Evolutionary conservation across 2,888 invertebrate genomes (phyloP).

Genomic region (Lissonota sp.): DNA sequence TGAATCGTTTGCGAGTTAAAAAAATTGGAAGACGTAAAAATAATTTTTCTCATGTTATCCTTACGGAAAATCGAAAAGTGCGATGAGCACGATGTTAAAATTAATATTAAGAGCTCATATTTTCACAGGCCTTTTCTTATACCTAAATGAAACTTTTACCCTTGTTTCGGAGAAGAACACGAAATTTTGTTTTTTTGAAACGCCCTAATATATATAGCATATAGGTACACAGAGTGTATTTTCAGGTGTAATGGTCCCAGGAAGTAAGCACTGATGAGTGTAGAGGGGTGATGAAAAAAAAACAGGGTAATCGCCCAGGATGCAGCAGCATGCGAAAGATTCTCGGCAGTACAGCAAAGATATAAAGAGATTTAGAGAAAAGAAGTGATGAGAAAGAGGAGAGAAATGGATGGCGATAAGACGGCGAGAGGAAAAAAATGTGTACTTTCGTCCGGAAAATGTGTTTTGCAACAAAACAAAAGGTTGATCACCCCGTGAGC

Average conservation of each 20-base stretch:
- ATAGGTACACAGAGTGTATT: background rate
- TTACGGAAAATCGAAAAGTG: too few relatives aligned
- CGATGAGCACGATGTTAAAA: too few relatives aligned
- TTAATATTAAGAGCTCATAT: too few relatives aligned
- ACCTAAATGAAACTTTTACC: too few relatives aligned
- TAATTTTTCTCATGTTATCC: too few relatives aligned
- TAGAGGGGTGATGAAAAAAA: conserved; percentile 20
- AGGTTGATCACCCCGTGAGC: conserved; percentile 22
- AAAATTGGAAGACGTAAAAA: conserved; percentile 46
- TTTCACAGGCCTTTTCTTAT: too few relatives aligned
- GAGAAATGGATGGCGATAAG: conserved; percentile 13
- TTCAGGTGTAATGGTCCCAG: conserved; percentile 22
- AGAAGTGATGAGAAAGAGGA: background rate
- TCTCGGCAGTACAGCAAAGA: conserved; percentile 16
- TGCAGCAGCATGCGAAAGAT: conserved; percentile 43
- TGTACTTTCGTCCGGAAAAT: conserved; percentile 13
- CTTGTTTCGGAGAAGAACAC: too few relatives aligned
- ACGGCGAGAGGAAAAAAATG: conserved; percentile 2
- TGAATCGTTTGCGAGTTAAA: conserved; percentile 59
- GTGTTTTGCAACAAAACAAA: background rate
- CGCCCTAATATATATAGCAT: background rate
- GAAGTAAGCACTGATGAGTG: conserved; percentile 27
- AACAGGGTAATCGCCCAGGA: conserved; percentile 54
- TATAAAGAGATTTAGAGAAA: conserved; percentile 5
- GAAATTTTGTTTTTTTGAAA: too few relatives aligned